Evolutionary conservation across 2,113 vertebrate genomes (phyloP).

Genomic region (Phrynosoma blainvillii): DNA sequence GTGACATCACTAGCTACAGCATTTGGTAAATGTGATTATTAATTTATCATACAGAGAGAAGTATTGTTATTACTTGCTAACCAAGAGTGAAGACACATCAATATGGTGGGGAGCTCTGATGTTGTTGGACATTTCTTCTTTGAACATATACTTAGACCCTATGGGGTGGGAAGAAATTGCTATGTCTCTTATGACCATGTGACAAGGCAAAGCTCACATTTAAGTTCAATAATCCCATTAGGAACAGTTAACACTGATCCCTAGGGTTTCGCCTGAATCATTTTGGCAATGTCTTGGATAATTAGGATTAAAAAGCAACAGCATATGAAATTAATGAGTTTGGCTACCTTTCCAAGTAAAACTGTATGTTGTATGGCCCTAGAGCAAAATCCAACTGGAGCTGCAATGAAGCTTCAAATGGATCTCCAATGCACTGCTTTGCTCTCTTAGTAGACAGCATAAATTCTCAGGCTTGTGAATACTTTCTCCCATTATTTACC

Average conservation of each 20-base stretch:
- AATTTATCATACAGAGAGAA: not conserved
- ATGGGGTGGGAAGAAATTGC: not conserved
- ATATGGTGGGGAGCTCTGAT: not conserved
- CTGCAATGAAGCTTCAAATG: not conserved
- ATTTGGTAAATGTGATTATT: not conserved
- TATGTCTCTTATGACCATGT: not conserved
- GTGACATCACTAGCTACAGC: not conserved
- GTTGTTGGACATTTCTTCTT: not conserved
- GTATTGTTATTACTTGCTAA: no score
- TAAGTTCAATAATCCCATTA: not conserved
- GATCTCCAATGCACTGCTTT: not conserved
- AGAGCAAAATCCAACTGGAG: not conserved
- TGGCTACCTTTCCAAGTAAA: not conserved
- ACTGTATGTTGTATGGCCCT: not conserved
- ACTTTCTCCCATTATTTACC: not conserved
- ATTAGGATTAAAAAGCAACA: not conserved
- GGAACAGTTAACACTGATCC: not conserved
- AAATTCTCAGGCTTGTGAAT: not conserved
- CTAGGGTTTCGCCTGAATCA: not conserved
- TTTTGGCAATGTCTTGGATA: not conserved
- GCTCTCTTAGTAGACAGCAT: not conserved
- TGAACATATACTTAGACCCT: not conserved
- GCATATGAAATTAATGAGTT: not conserved
- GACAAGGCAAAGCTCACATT: not conserved
- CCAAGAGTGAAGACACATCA: not conserved